A percentile compares a stretch with the other conserved stretches of the same genome.
Conservation (phyloP, 2,113 vertebrate species). For the Odocoileus hemionus region DNA sequence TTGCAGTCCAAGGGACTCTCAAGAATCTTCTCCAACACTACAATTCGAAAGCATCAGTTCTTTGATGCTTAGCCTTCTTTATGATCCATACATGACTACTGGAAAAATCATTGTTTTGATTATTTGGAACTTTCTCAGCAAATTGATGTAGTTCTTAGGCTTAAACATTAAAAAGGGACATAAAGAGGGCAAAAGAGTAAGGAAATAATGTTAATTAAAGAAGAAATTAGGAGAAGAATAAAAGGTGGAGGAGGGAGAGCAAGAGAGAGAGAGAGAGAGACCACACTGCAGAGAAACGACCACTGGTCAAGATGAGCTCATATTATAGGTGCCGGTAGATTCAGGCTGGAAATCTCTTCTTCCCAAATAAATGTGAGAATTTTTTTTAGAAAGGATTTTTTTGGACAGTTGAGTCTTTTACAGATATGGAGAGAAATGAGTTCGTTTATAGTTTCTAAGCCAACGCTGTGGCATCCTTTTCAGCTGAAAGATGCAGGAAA, state of each 20-base stretch:
- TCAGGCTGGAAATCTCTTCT: neutral
- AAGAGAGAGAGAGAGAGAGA: neutral
- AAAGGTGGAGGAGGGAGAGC: neutral
- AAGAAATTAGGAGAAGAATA: neutral
- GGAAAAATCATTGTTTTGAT: neutral
- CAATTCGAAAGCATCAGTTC: rapidly evolving
- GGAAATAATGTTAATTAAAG: neutral
- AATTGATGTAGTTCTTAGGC: neutral
- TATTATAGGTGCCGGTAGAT: neutral
- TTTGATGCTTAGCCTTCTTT: neutral
- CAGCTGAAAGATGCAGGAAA: neutral
- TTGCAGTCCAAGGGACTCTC: neutral
- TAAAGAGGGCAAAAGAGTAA: neutral
- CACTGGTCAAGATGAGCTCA: neutral
- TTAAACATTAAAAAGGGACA: neutral
- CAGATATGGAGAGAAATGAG: neutral
- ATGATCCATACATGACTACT: neutral
- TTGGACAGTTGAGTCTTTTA: neutral
- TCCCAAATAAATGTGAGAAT: neutral
- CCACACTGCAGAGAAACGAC: neutral
- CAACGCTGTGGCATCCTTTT: neutral
- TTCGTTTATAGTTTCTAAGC: neutral
- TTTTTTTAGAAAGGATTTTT: neutral
- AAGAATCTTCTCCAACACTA: neutral
- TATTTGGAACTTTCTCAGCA: neutral